phyloP scores from a whole-genome alignment of 2,113 vertebrate species.

The Phasianus colchicus region DNA sequence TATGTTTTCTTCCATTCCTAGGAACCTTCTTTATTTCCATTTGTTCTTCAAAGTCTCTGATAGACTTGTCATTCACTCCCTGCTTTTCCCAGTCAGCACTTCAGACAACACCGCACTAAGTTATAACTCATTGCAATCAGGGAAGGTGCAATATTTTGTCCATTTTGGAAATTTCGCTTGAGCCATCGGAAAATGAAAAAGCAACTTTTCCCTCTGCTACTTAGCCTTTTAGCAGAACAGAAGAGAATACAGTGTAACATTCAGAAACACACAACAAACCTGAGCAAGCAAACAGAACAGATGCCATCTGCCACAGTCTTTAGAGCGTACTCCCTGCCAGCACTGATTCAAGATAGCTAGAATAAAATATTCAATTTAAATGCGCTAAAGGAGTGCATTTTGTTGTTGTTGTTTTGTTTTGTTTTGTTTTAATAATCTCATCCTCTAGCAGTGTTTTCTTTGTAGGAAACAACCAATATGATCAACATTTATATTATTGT shows the following conservation, averaged over 20 bases:
- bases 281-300: background rate
- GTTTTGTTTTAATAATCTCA: background rate
- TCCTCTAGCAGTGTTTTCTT: background rate
- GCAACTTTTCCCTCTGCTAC: background rate
- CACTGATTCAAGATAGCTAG: slow-evolving; percentile 19
- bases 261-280: slow-evolving; percentile 1
- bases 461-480: background rate
- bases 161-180: background rate
- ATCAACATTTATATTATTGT: background rate
- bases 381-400: background rate
- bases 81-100: background rate
- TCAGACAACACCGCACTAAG: background rate
- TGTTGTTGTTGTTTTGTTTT: too few species aligned
- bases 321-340: slow-evolving; percentile 1
- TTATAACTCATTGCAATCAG: background rate
- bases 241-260: background rate
- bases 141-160: background rate
- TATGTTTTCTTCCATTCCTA: background rate
- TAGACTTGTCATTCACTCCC: background rate
- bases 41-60: background rate
- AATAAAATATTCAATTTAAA: slow-evolving; percentile 32
- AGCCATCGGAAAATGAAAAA: background rate
- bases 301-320: slow-evolving; percentile 55
- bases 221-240: slow-evolving; percentile 16
- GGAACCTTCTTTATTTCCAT: background rate